These are phyloP conservation scores for Chitala chitala DNA, from an alignment of 2,113 vertebrate genomes.

Conservation along the genomic window DNA sequence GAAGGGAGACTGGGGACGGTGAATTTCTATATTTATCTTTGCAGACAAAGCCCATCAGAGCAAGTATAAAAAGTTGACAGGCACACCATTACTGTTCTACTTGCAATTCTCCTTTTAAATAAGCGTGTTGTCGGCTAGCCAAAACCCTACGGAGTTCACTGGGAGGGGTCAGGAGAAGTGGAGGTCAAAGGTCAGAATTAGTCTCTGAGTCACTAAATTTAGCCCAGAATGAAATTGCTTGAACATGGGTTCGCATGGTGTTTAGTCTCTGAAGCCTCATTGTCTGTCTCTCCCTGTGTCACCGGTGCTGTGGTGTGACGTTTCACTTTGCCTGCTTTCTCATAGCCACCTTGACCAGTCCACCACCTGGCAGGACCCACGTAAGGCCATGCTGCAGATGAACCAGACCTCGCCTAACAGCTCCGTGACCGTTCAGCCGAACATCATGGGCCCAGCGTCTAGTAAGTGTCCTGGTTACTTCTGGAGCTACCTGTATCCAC, in stretches of 20 bases:
- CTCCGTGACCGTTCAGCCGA: slow-evolving; percentile 7
- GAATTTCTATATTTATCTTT: slow-evolving; percentile 11
- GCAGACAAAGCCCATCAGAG: neutral
- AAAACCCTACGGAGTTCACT: neutral
- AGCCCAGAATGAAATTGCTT: neutral
- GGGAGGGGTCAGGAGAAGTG: too few relatives aligned
- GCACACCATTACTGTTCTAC: neutral
- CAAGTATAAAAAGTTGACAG: neutral
- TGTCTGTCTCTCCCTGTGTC: too few relatives aligned
- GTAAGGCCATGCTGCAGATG: slow-evolving; percentile 22
- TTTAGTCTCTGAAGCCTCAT: too few relatives aligned
- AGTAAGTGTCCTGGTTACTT: neutral
- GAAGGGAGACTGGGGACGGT: neutral
- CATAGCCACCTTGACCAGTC: slow-evolving; percentile 23
- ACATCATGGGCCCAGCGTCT: slow-evolving; percentile 11
- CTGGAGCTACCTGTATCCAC: too few relatives aligned
- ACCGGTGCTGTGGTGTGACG: too few relatives aligned
- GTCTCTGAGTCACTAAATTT: too few relatives aligned
- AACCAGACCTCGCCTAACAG: slow-evolving; percentile 14
- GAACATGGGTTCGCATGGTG: neutral
- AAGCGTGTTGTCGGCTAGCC: too few relatives aligned
- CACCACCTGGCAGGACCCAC: slow-evolving; percentile 23
- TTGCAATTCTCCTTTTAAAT: neutral
- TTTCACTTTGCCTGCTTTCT: too few relatives aligned
- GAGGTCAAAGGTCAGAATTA: too few relatives aligned